Conservation (phyloP, 2,113 vertebrate species). For the Podilymbus podiceps region DNA sequence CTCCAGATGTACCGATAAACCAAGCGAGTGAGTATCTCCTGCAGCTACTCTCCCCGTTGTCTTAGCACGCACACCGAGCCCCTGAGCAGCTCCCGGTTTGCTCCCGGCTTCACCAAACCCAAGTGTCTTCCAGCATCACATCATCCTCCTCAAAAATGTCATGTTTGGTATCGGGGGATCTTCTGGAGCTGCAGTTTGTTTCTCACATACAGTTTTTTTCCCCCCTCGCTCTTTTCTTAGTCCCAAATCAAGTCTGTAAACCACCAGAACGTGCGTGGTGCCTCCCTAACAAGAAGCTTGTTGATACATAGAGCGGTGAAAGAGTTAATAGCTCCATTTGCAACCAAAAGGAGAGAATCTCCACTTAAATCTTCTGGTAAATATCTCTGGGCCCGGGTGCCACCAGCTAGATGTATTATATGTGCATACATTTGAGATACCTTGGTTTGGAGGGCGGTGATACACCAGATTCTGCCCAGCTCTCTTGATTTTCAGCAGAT, state of each 20-base stretch:
- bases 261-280: background rate
- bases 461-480: background rate
- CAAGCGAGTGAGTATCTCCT: background rate
- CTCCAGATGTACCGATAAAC: background rate
- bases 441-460: background rate
- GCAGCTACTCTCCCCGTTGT: background rate
- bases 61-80: background rate
- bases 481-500: background rate
- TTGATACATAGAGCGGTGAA: background rate
- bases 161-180: background rate
- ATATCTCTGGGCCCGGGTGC: accelerated
- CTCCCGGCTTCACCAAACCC: background rate
- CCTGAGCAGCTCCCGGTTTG: background rate
- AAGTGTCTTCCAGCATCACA: background rate
- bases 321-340: background rate
- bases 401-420: background rate
- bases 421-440: background rate
- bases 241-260: background rate
- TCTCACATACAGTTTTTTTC: background rate
- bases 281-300: background rate
- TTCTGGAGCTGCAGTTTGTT: background rate
- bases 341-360: background rate
- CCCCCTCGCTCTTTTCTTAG: background rate
- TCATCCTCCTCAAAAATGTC: background rate
- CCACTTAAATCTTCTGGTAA: background rate